phyloP scores from a whole-genome alignment of 53 echinoderm and acorn worm species.

The Echinometra lucunter region DNA sequence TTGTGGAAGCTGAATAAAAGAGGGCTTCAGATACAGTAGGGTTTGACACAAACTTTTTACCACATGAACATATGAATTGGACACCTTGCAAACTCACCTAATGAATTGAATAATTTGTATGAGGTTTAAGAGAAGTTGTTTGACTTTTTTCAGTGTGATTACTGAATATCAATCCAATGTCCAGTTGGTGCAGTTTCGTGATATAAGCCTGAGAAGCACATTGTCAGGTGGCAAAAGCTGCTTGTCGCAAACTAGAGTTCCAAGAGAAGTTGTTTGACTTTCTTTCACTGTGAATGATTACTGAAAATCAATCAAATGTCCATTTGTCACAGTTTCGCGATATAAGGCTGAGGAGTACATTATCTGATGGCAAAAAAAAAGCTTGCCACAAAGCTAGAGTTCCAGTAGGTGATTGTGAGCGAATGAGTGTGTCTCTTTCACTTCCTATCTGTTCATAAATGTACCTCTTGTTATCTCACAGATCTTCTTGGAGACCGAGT shows the following conservation, averaged over 20 bases:
- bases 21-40: neutral
- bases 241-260: neutral
- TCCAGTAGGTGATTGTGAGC: neutral
- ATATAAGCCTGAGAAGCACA: neutral
- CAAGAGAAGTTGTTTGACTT: too few relatives aligned
- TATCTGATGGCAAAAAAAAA: neutral
- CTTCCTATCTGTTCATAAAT: slow-evolving; percentile 1
- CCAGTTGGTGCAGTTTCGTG: neutral
- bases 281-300: too few relatives aligned
- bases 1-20: neutral
- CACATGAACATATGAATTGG: neutral
- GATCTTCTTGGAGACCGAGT: slow-evolving; percentile 99
- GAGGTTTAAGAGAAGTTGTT: neutral
- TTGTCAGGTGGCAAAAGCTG: neutral
- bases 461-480: slow-evolving; percentile 27
- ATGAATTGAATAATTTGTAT: neutral
- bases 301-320: too few relatives aligned
- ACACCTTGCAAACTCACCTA: neutral
- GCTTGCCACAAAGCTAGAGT: neutral
- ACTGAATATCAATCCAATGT: too few relatives aligned
- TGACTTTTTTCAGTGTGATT: neutral
- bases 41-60: neutral
- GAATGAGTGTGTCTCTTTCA: neutral
- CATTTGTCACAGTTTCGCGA: neutral
- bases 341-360: neutral